Base-by-base conservation (phyloP, 1,140 invertebrate genomes). In the Drosophila burlai region DNA sequence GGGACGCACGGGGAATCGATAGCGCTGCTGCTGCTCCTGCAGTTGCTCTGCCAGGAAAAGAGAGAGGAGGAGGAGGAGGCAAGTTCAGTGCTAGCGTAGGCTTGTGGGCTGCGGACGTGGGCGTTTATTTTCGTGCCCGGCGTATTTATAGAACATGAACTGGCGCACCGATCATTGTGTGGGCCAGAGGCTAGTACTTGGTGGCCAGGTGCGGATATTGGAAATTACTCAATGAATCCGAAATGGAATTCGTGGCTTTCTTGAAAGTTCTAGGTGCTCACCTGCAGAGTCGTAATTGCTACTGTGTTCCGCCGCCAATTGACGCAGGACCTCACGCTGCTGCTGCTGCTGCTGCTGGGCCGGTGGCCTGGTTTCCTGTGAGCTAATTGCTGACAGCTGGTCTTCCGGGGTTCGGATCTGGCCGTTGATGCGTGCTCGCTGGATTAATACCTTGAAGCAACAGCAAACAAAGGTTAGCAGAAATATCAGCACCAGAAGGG, bases 1-100 rank as follows among this genome's bases (percentile, higher is more conserved):
- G 42, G 92, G 92, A 36, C 92, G 85, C 36, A 92, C 92, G 13
- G 91, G 92, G 43, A 91, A 92, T 59, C 91, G 92, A 68, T 80
- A 92, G 36, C 92, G 87, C 54, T 89, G 89, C 42, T 92, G 91
- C 52, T 91, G 90, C 58, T 92, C 91, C 59, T 81, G 90, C 45
- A 90, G 46, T 78, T 81, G 83, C 77, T 92, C 81, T 92, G 67
- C n/a, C 71, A 79, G 49, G 36, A 50, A 72, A 45, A 72, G 9
- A 76, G 50, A 72, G 9, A 47, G 36, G 36, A 67, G 66, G 21
- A 21, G 21, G 21, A 63, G 69, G 65, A 81, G 24, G 45, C 58
- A 52, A 36, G 67, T 65, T 63, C 49, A 67, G 40, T 73, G 74
- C 74, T 67, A 65, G 47, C 45, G 21, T 54, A 62, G 50, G 75